A percentile compares a stretch with the other conserved stretches of the same genome.
phyloP scores from a whole-genome alignment of 2,113 vertebrate genomes.

The Podarcis raffonei region DNA sequence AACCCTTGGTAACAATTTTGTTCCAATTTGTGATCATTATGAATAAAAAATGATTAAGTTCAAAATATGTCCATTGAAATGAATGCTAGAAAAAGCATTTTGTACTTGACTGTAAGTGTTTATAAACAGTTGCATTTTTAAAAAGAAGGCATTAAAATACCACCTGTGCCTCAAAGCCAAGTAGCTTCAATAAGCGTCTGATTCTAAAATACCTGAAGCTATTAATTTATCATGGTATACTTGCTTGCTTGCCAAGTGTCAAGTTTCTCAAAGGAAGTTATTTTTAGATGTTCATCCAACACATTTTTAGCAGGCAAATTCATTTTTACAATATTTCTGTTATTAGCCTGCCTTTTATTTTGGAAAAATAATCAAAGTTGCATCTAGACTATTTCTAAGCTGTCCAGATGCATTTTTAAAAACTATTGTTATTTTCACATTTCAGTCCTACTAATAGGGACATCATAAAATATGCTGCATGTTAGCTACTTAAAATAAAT shows the following conservation, averaged over 20 bases:
- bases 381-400: neutral
- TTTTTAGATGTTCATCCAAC: slow-evolving; percentile 9
- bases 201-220: slow-evolving; percentile 1
- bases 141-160: neutral
- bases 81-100: neutral
- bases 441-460: neutral
- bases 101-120: neutral
- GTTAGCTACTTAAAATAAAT: neutral
- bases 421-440: no score
- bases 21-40: neutral
- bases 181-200: neutral
- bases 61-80: neutral
- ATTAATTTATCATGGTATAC: neutral
- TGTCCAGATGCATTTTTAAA: neutral
- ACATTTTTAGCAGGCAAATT: neutral
- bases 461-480: neutral
- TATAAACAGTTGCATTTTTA: neutral
- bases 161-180: neutral
- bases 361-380: neutral
- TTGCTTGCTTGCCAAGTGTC: neutral
- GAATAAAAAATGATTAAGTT: neutral
- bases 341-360: neutral
- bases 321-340: neutral
- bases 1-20: neutral
- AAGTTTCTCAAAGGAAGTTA: neutral